phyloP scores from a whole-genome alignment of 2,888 invertebrate genomes.

The Byasa hedistus region DNA sequence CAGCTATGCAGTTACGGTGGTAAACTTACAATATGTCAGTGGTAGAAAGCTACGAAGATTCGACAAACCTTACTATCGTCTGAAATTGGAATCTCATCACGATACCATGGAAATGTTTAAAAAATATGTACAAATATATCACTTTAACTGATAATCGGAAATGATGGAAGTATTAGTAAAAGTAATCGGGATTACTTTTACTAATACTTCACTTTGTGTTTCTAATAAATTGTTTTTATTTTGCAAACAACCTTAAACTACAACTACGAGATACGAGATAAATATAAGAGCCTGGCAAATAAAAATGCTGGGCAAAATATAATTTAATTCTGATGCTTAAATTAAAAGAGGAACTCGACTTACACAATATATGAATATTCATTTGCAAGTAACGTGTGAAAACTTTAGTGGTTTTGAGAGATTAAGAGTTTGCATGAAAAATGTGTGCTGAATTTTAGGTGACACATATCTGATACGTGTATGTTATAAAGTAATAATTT shows the following conservation, averaged over 20 bases:
- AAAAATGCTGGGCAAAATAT: neutral
- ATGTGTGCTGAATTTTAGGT: neutral
- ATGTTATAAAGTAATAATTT: neutral
- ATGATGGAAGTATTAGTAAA: no score
- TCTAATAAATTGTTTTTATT: neutral
- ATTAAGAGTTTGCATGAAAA: slow-evolving; percentile 1
- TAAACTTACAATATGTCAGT: no score
- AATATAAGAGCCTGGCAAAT: neutral
- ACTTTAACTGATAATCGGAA: no score
- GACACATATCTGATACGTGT: neutral
- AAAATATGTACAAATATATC: no score
- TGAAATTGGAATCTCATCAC: no score
- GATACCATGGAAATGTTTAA: no score
- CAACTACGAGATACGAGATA: neutral
- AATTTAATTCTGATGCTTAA: slow-evolving; percentile 6
- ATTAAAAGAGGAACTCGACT: neutral
- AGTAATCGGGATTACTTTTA: neutral
- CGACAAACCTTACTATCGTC: no score
- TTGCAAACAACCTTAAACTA: neutral
- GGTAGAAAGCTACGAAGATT: no score
- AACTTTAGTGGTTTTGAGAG: neutral
- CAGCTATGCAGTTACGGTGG: no score
- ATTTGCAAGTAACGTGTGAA: neutral
- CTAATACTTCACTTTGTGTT: neutral
- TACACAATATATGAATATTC: slow-evolving; percentile 2